Conservation (phyloP, 2,113 vertebrate species). For the Bos javanicus region DNA sequence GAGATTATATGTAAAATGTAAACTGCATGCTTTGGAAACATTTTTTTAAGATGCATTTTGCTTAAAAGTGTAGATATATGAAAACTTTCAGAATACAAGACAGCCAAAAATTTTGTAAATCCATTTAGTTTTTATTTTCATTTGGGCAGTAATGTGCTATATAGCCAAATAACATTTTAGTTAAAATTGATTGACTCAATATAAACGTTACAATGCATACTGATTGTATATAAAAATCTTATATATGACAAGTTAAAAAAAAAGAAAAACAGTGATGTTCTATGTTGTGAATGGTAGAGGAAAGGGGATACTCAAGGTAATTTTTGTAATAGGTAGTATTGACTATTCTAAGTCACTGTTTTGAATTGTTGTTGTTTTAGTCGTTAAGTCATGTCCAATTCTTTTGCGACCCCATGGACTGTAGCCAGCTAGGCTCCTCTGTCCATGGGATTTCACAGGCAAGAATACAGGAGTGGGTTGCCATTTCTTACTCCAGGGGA, state of each 20-base stretch:
- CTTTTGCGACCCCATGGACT: background rate
- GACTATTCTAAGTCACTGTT: background rate
- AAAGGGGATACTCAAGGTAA: background rate
- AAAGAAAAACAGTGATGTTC: background rate
- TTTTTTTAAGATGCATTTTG: slow-evolving; percentile 66
- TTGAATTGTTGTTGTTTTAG: background rate
- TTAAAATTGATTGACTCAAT: slow-evolving; percentile 85
- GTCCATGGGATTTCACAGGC: background rate
- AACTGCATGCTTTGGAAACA: slow-evolving; percentile 72
- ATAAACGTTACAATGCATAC: slow-evolving; percentile 91
- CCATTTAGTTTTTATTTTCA: slow-evolving; percentile 81
- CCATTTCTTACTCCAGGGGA: background rate
- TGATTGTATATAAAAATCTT: slow-evolving; percentile 93
- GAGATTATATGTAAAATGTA: slow-evolving; percentile 72
- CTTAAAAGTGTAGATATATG: slow-evolving; percentile 68
- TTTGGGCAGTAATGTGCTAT: slow-evolving; percentile 98
- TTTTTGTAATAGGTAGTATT: background rate
- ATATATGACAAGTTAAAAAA: slow-evolving; percentile 90
- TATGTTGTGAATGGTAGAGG: background rate
- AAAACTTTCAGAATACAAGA: slow-evolving; percentile 80
- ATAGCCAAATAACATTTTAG: slow-evolving; percentile 94
- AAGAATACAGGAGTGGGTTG: background rate
- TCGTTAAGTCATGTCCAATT: background rate
- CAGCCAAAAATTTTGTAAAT: slow-evolving; percentile 80
- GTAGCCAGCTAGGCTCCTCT: background rate